These are phyloP conservation scores for Holothuria leucospilota DNA, from an alignment of 53 echinoderm and acorn worm genomes.

Conservation along the genomic window DNA sequence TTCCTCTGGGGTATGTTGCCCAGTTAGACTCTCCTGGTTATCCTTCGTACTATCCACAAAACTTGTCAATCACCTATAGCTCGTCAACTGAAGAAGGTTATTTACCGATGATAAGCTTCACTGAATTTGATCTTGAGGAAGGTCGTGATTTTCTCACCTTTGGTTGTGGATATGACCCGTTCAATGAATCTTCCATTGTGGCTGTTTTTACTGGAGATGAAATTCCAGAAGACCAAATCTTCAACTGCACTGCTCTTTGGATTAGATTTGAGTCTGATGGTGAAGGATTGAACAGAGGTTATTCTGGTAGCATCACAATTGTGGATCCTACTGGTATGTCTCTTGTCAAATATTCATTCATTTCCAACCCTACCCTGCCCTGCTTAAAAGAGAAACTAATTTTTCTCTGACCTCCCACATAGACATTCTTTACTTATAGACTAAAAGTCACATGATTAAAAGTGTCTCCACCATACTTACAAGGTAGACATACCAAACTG, in stretches of 20 bases:
- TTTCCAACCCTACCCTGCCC: too few species aligned
- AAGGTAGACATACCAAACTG: too few species aligned
- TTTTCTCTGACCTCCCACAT: too few species aligned
- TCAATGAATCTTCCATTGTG: not conserved
- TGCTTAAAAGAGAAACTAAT: too few species aligned
- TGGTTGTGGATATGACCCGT: not conserved
- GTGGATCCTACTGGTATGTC: constrained; percentile 8
- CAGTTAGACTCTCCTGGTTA: not conserved
- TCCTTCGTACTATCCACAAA: constrained; percentile 4
- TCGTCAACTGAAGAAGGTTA: not conserved
- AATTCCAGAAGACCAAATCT: not conserved
- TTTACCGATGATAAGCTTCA: not conserved
- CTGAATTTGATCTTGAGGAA: constrained; percentile 19
- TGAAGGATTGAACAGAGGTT: not conserved
- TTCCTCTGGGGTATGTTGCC: not conserved
- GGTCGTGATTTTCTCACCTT: not conserved
- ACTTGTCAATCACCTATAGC: not conserved
- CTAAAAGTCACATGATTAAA: too few species aligned
- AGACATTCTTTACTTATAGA: too few species aligned
- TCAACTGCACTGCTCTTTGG: constrained; percentile 1
- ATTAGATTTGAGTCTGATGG: not conserved
- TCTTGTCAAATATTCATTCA: too few species aligned
- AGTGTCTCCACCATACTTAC: too few species aligned
- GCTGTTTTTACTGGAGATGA: constrained; percentile 17
- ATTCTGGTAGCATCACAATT: not conserved